Percentiles rank a stretch among this genome's conserved stretches.
Evolutionary conservation across 1,140 invertebrate genomes (phyloP).

Genomic region (Teleopsis dalmanni): DNA sequence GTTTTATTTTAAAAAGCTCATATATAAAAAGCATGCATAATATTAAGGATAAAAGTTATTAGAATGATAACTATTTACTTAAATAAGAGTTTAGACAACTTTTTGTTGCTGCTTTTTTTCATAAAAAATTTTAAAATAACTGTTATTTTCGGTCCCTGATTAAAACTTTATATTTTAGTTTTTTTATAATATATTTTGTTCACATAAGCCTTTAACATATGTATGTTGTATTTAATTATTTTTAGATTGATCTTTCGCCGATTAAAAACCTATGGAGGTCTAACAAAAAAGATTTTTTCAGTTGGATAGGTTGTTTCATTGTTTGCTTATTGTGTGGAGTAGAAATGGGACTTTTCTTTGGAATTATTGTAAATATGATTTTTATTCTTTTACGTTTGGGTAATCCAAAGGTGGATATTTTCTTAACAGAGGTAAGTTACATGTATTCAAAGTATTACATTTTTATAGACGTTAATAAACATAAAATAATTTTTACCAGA

Average conservation of each 20-base stretch:
- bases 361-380: conserved; percentile 72
- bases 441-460: background rate
- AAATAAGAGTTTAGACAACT: too few species aligned
- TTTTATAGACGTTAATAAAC: background rate
- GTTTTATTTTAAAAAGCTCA: too few species aligned
- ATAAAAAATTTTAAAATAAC: too few species aligned
- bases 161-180: too few species aligned
- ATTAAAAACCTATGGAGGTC: conserved; percentile 65
- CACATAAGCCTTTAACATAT: too few species aligned
- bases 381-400: conserved; percentile 74
- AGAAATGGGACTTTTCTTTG: conserved; percentile 81
- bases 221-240: background rate
- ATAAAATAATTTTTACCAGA: background rate
- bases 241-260: conserved; percentile 59
- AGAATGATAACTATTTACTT: too few species aligned
- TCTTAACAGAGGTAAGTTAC: conserved; percentile 52
- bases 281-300: conserved; percentile 59
- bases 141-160: too few species aligned
- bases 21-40: too few species aligned
- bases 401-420: conserved; percentile 61
- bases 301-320: conserved; percentile 69
- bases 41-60: too few species aligned
- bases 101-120: too few species aligned
- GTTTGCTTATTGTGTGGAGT: conserved; percentile 71
- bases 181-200: too few species aligned